These are phyloP conservation scores for Meriones psammophilus DNA, from an alignment of 2,797 vertebrate species.

Conservation along the genomic window DNA sequence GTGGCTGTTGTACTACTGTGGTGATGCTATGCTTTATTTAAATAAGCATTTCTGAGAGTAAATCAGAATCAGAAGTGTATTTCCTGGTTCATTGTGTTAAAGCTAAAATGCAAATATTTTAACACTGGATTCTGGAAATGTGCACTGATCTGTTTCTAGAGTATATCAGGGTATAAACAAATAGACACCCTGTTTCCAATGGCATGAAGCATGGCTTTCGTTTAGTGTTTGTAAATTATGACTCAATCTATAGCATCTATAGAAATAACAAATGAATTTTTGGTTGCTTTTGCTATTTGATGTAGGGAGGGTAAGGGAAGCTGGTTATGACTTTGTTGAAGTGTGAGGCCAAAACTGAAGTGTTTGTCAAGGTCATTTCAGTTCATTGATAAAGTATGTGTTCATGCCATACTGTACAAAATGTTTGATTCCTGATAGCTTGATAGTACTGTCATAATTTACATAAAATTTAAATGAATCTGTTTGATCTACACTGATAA, in stretches of 20 bases:
- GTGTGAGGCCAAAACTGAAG: conserved; percentile 80
- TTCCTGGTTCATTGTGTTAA: conserved; percentile 69
- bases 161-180: conserved; percentile 79
- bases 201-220: conserved; percentile 80
- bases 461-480: conserved; percentile 63
- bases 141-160: conserved; percentile 75
- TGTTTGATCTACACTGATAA: conserved; percentile 41
- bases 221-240: conserved; percentile 82
- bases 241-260: conserved; percentile 77
- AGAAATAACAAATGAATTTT: conserved; percentile 79
- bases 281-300: conserved; percentile 76
- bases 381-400: conserved; percentile 73
- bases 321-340: conserved; percentile 79
- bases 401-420: conserved; percentile 72
- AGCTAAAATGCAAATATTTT: conserved; percentile 62
- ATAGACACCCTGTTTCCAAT: conserved; percentile 82
- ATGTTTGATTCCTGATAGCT: conserved; percentile 55
- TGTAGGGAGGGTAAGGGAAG: conserved; percentile 55
- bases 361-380: conserved; percentile 81
- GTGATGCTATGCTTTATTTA: conserved; percentile 70
- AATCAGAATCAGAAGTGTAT: conserved; percentile 59
- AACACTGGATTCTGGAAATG: conserved; percentile 75
- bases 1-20: conserved; percentile 78
- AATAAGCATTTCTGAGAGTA: conserved; percentile 76
- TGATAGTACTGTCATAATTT: conserved; percentile 53